Conservation (phyloP, 2,888 invertebrate genomes). For the Lithosia quadra region DNA sequence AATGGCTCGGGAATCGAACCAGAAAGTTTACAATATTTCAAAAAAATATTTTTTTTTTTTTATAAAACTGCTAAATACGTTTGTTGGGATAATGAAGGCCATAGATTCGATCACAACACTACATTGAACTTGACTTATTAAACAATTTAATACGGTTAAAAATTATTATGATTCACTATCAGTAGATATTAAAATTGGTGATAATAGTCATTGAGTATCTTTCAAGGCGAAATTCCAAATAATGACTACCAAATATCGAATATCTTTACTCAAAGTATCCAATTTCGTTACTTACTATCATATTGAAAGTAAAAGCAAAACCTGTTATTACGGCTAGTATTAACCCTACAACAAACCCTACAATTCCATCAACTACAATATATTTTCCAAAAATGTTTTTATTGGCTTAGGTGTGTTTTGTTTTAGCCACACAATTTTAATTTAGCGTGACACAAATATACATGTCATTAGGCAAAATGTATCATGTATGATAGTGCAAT, state of each 20-base stretch:
- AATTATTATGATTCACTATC: background rate
- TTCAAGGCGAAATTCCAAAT: background rate
- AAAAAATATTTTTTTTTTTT: background rate
- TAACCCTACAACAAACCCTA: no score
- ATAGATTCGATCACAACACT: background rate
- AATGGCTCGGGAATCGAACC: no score
- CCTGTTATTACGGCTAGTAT: background rate
- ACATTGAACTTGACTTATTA: background rate
- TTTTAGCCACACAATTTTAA: no score
- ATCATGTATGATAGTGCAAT: background rate
- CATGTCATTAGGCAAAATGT: background rate
- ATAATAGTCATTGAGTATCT: background rate
- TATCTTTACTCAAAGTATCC: background rate
- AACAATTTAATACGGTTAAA: slow-evolving; percentile 1
- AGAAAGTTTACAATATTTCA: no score
- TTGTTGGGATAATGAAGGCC: background rate
- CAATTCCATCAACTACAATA: background rate
- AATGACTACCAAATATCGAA: background rate
- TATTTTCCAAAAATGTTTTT: no score
- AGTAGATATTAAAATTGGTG: background rate
- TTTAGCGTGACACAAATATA: no score
- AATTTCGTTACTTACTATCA: background rate
- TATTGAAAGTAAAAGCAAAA: background rate
- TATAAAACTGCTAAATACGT: background rate
- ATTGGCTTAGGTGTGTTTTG: no score